Conservation (phyloP, 2,797 vertebrate species). For the Eulemur albifrons region DNA sequence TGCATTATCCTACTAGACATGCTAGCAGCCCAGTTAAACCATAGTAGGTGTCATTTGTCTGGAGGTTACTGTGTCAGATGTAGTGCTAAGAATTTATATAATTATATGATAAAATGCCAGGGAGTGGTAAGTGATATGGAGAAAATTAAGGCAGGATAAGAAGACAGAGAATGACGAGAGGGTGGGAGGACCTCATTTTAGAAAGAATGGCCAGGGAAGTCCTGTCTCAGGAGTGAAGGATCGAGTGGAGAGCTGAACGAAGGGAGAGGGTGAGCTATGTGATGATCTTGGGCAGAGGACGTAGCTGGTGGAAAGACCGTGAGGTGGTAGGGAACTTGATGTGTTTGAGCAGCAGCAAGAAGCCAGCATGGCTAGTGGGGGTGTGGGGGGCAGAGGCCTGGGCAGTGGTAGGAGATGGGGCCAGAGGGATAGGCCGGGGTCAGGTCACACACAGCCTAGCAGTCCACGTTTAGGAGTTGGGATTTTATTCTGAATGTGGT, state of each 20-base stretch:
- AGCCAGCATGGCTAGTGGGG: not conserved
- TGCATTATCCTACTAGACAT: not conserved
- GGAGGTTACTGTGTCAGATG: not conserved
- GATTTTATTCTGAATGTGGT: not conserved
- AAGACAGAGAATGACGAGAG: not conserved
- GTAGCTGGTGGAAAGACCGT: not conserved
- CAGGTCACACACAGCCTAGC: not conserved
- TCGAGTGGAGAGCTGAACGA: not conserved
- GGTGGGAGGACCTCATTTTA: not conserved
- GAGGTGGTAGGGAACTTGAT: not conserved
- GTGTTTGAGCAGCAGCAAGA: not conserved
- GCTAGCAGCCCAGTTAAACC: not conserved
- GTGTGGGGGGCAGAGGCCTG: not conserved
- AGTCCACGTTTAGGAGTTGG: not conserved
- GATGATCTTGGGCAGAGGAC: not conserved
- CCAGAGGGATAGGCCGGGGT: not conserved
- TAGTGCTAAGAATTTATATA: not conserved
- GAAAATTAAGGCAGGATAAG: not conserved
- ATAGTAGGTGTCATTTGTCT: not conserved
- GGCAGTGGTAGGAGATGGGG: not conserved
- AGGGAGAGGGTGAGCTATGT: not conserved
- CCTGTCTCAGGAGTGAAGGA: not conserved
- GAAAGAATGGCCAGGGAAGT: not conserved
- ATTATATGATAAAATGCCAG: not conserved
- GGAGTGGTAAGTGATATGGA: not conserved